Conservation (phyloP, 2,797 vertebrate species). For the Scolopax rusticola region DNA sequence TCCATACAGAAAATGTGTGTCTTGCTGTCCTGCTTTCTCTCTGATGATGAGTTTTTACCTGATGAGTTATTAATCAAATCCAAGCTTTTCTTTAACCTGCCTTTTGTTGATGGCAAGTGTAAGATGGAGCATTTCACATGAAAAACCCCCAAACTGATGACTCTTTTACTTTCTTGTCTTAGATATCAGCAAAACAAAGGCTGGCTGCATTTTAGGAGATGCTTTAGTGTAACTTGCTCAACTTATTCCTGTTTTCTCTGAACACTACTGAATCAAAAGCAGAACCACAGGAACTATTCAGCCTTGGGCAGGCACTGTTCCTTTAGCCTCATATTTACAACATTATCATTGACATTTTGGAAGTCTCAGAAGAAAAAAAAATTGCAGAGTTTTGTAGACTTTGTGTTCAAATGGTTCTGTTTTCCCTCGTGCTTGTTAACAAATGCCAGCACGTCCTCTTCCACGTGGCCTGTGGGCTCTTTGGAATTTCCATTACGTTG, state of each 20-base stretch:
- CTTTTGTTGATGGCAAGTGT: neutral
- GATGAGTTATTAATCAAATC: neutral
- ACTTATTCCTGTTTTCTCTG: neutral
- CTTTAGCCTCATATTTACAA: neutral
- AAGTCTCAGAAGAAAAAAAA: neutral
- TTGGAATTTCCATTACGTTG: accelerated
- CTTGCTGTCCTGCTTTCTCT: neutral
- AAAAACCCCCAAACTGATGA: neutral
- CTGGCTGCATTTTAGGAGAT: neutral
- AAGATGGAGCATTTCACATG: neutral
- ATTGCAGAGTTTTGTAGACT: neutral
- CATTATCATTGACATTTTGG: neutral
- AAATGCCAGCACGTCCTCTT: neutral
- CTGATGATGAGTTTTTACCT: neutral
- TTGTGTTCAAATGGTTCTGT: neutral
- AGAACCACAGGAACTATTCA: neutral
- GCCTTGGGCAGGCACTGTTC: neutral
- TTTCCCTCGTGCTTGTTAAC: neutral
- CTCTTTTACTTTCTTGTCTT: neutral
- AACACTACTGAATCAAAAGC: neutral
- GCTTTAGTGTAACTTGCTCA: neutral
- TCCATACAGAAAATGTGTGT: neutral
- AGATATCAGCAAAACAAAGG: neutral
- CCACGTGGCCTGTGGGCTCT: neutral
- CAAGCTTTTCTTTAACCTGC: neutral